These are phyloP conservation scores for Rhingia campestris DNA, from an alignment of 2,888 invertebrate species.

Conservation along the genomic window DNA sequence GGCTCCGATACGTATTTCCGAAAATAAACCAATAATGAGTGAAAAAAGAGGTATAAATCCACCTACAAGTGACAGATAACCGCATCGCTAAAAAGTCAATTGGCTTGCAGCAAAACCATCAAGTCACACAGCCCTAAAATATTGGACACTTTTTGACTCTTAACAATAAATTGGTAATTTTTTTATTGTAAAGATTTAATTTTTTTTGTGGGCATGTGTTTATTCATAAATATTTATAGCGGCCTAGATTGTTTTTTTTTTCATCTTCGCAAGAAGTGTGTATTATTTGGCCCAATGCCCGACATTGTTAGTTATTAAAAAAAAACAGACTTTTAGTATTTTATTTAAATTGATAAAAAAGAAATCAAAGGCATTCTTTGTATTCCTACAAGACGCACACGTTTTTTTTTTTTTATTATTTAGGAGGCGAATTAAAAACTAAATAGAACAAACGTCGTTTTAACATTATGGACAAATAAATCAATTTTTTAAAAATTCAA, in stretches of 20 bases:
- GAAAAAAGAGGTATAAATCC: constrained; percentile 1
- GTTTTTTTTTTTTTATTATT: neutral
- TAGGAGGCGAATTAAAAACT: neutral
- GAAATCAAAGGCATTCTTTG: constrained; percentile 34
- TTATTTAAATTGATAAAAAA: constrained; percentile 36
- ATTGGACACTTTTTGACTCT: constrained; percentile 19
- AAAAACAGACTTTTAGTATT: constrained; percentile 16
- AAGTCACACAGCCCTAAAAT: constrained; percentile 17
- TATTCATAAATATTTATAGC: constrained; percentile 11
- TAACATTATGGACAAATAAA: neutral
- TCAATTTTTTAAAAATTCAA: neutral
- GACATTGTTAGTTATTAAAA: constrained; percentile 40
- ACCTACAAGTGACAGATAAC: neutral
- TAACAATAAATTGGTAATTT: constrained; percentile 20
- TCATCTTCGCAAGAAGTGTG: constrained; percentile 45
- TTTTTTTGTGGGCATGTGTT: neutral
- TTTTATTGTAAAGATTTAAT: neutral
- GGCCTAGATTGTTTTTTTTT: constrained; percentile 30
- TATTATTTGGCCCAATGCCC: constrained; percentile 50
- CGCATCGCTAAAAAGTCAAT: constrained; percentile 1
- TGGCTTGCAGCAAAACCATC: constrained; percentile 3
- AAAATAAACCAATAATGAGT: constrained; percentile 21
- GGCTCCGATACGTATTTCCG: constrained; percentile 13
- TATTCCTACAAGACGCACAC: neutral
- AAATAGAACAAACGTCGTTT: neutral